Percentiles rank a stretch among this genome's conserved stretches.
These are phyloP conservation scores for Drosophila athabasca DNA, from an alignment of 1,140 invertebrate species.

Conservation along the genomic window DNA sequence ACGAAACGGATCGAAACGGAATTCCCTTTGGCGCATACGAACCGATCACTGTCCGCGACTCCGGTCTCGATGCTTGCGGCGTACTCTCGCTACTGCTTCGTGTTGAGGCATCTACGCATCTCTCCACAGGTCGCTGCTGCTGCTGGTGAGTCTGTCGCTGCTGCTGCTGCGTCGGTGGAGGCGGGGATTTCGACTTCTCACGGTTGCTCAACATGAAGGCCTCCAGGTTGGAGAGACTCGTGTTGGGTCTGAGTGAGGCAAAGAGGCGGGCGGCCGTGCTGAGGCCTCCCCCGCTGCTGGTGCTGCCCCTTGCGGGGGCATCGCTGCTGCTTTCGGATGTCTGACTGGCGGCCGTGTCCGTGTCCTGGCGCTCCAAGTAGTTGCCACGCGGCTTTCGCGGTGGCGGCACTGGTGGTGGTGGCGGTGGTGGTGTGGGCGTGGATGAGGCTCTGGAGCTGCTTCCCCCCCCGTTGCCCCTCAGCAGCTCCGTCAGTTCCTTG, in stretches of 20 bases:
- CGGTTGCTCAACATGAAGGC: constrained; percentile 74
- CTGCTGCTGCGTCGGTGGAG: constrained; percentile 61
- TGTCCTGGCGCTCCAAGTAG: constrained; percentile 58
- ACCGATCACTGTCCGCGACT: constrained; percentile 85
- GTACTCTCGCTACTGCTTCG: constrained; percentile 71
- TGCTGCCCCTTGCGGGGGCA: constrained; percentile 9
- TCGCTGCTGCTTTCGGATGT: constrained; percentile 37
- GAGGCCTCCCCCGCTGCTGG: constrained; percentile 18
- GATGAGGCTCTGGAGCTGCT: constrained; percentile 74
- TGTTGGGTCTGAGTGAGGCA: constrained; percentile 74
- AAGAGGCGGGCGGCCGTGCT: constrained; percentile 57
- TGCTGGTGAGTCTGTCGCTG: constrained; percentile 70
- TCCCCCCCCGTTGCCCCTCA: constrained; percentile 85
- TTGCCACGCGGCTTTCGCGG: constrained; percentile 69
- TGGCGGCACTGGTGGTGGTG: constrained; percentile 71
- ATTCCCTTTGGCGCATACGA: constrained; percentile 86
- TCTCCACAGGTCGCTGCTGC: constrained; percentile 36
- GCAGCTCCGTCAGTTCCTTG: constrained; percentile 90
- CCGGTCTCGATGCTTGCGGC: constrained; percentile 84
- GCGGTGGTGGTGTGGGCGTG: constrained; percentile 80
- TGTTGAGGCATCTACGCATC: constrained; percentile 67
- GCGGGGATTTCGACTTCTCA: constrained; percentile 81
- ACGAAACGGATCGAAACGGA: constrained; percentile 91
- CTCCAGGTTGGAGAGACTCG: constrained; percentile 83
- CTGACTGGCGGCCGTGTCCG: constrained; percentile 57